Base-by-base conservation (phyloP, 2,888 invertebrate genomes). In the Corythucha ciliata region DNA sequence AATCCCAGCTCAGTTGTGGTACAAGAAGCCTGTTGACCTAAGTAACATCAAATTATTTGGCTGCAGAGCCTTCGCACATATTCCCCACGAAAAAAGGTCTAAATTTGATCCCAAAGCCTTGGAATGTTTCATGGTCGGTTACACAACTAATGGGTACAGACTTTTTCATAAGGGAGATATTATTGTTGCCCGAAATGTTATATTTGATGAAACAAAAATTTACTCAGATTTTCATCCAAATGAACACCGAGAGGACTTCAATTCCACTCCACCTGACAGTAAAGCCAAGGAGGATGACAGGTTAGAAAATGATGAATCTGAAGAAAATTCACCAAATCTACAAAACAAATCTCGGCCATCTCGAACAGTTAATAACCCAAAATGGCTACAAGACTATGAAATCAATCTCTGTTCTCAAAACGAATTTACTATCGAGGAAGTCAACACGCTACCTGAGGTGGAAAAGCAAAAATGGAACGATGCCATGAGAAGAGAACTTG, bases 401-500 rank as follows among this genome's bases (percentile, higher is more conserved):
- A 3, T 45, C 3, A 32, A 45, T 12, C 8, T 32, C 7, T 45
- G n/a, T n/a, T n/a, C n/a, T n/a, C 42, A 26, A 20, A 42, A 14
- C 25, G 42, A 42, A 25, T 14, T 42, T n/a, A 42, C 6, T 12
- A 14, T 42, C 2, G 27, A 42, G 29, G 42, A 42, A 4, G 7
- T 42, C 14, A 16, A 42, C 26, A 7, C n/a, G 2, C 26, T 42
- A 7, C 16, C 42, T 14, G 3, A 40, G 10, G 20, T 49, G 20
- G 36, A 54, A 8, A 46, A 25, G 37, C 39, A 40, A 32, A 26
- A 55, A 37, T 60, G 58, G 61, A 52, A 54, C 34, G 34, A 42
- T 14, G 58, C 60, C 7, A 61, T 62, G 40, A 27, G 27, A 33
- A 20, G 45, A 20, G 63, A 65, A 60, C 61, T 64, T 20, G 36